phyloP scores from a whole-genome alignment of 2,113 vertebrate genomes.

The Grus americana region DNA sequence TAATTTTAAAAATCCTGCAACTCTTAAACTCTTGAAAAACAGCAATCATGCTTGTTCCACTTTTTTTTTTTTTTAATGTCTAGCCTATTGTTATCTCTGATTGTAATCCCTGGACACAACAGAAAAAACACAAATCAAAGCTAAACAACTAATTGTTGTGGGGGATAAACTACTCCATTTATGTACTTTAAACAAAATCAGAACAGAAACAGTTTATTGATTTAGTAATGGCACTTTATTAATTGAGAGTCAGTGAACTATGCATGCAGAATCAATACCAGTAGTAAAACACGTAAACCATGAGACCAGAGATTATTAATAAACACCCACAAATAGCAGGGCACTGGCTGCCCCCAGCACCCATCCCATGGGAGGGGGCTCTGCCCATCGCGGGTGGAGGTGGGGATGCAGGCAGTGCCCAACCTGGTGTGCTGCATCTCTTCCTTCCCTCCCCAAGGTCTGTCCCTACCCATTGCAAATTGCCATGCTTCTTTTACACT shows the following conservation, averaged over 20 bases:
- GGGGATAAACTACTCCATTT: background rate
- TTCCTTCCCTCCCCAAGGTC: background rate
- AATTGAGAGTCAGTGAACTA: background rate
- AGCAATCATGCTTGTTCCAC: background rate
- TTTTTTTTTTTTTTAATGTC: background rate
- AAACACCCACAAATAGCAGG: background rate
- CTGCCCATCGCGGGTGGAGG: accelerated
- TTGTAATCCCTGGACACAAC: background rate
- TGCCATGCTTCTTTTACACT: background rate
- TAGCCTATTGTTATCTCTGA: background rate
- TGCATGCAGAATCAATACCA: background rate
- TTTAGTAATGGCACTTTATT: background rate
- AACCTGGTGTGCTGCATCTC: accelerated
- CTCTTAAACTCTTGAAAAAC: background rate
- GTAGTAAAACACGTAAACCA: background rate
- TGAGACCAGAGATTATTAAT: background rate
- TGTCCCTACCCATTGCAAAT: background rate
- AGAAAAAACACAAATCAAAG: background rate
- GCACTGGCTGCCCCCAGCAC: accelerated
- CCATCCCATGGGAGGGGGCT: background rate
- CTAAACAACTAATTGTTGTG: background rate
- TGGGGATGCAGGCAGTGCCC: background rate
- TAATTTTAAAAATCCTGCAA: background rate
- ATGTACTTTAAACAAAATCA: background rate
- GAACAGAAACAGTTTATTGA: background rate